Evolutionary conservation across 30 jellyfish, hydroid and myxozoan genomes (phyloP), one percentile per base, ranked within the genome.

Genomic region (Cassiopea xamachana): DNA sequence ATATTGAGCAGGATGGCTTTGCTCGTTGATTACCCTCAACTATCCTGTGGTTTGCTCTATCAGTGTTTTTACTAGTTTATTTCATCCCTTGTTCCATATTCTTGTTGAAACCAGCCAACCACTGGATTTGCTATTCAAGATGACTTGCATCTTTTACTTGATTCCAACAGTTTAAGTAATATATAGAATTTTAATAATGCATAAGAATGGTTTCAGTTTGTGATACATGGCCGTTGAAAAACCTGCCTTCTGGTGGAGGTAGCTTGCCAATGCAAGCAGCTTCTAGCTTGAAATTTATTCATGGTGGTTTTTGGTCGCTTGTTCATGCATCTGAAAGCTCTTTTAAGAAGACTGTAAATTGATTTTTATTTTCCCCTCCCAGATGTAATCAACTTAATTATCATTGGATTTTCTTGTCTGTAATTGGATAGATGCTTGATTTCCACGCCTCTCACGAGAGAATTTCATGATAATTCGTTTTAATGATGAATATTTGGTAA

Each of bases 41-140:
- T 27, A 27, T 27, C 39, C 39, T 27, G 39, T 27, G 39, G 39
- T 27, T 27, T 27, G 39, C 39, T 27, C 39, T 27, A 27, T 27
- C 39, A 27, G 39, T 27, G 39, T 27, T 27, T 27, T 27, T 27
- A 27, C 39, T 27, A 27, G 39, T 27, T 27, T 27, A 27, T 27
- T 16, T 3, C 39, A 14, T 78, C 49, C 51, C 60, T 8, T 13
- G 1, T 77, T 50, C 46, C 13, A 48, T 48, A 43, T 48, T 18
- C 48, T 48, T 48, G 86, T 77, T 77, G 73, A 59, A 77, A 46
- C 51, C 80, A 71, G 50, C 10, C 5, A 2, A 71, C 80, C 80
- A 39, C 80, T 8, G 39, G 15, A 2, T 55, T 71, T 19, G 15
- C 55, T 18, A 14, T 18, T 16, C 44, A 68, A 18, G 44, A 10